A percentile compares a stretch with the other conserved stretches of the same genome.
phyloP scores from a whole-genome alignment of 2,113 vertebrate species.

The Carollia perspicillata region DNA sequence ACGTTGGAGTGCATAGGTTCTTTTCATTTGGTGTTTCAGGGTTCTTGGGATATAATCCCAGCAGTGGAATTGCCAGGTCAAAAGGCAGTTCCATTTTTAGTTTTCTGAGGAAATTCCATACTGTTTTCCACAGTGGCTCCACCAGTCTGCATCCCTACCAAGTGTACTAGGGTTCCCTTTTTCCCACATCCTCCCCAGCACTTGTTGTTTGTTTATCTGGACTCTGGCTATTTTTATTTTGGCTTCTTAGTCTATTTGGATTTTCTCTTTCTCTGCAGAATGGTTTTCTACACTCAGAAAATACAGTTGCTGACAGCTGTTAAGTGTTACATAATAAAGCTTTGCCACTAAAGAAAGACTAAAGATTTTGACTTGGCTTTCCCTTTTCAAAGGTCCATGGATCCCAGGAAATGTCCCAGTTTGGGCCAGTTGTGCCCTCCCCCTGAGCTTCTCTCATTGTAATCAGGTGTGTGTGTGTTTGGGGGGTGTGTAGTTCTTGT shows the following conservation, averaged over 20 bases:
- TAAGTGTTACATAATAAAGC: neutral
- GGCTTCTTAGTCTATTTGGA: neutral
- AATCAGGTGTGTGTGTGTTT: neutral
- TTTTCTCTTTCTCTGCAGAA: neutral
- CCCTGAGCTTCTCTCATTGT: neutral
- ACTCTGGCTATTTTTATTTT: neutral
- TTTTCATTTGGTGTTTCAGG: no score
- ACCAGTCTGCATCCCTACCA: no score
- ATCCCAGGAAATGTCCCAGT: neutral
- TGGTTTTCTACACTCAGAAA: neutral
- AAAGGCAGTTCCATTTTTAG: no score
- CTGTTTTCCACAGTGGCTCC: no score
- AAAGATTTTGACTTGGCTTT: constrained; percentile 6
- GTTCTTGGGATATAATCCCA: no score
- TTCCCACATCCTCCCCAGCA: no score
- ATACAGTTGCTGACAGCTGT: neutral
- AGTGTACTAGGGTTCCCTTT: no score
- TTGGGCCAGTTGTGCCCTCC: neutral
- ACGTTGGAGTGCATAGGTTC: no score
- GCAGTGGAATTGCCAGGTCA: no score
- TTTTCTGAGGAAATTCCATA: no score
- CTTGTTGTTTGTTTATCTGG: no score
- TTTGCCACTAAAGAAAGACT: neutral
- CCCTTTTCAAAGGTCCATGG: neutral
- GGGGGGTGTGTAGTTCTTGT: neutral